Base-by-base conservation (phyloP, 2,888 invertebrate species). In the Bimastos eiseni region DNA sequence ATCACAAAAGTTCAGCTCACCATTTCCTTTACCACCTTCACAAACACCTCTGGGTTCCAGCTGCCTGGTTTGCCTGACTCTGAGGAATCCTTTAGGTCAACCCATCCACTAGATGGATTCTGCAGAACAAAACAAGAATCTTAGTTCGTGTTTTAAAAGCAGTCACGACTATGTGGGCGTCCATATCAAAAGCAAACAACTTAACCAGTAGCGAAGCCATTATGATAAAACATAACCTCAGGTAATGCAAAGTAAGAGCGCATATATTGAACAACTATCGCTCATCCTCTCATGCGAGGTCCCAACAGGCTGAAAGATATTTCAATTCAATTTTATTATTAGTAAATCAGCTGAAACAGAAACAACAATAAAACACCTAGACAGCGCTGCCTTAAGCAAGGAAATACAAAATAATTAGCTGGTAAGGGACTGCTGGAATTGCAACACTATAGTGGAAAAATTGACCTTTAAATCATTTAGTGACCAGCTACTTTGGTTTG, bases 31-130 rank as follows among this genome's bases (percentile, higher is more conserved):
- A 98, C 95, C n/a, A 97, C 97, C 94, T 98, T 97, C 84, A 98
- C 97, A 94, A 99, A 98, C 90, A 98, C 96, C 94, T 99, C 98
- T 24, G 98, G 97, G 95, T 98, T 98, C 99, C 99, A 99, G 8
- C 97, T 96, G 84, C 94, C 96, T 94, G 95, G 96, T 33, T 93
- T 93, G 37, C 94, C 94, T 37, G 93, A 92, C 84, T 95, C 95
- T 90, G 94, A 94, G 91, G 94, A 83, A 36, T 92, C 92, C 89
- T 91, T 94, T 70, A 89, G 91, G 91, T 95, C 95, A 91, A 93
- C 93, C 95, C 95, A 95, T 38, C 92, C 86, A 37, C 86, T 86
- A 6, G 37, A 11, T 24, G 86, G 86, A 86, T 86, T 86, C 86
- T 86, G 36, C 37, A 86, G 36, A 86, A 86, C n/a, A 4, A 55